Evolutionary conservation across 1,140 invertebrate genomes (phyloP).

Genomic region (Campoletis sonorensis): DNA sequence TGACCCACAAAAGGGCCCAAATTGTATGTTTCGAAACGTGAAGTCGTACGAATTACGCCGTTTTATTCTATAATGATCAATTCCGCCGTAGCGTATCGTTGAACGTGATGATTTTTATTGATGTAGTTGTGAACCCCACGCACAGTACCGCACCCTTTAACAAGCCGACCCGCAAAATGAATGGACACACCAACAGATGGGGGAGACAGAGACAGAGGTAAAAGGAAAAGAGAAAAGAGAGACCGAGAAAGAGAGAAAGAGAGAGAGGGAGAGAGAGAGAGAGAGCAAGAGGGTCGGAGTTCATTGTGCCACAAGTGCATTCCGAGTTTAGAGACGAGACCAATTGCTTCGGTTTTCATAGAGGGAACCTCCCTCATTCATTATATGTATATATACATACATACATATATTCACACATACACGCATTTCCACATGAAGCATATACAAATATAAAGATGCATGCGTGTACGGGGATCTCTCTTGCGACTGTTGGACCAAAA

Average conservation of each 20-base stretch:
- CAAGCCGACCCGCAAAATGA: slow-evolving; percentile 27
- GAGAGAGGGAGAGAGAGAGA: slow-evolving; percentile 30
- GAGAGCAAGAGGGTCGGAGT: slow-evolving; percentile 66
- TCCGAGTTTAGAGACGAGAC: slow-evolving; percentile 59
- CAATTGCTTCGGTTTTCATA: slow-evolving; percentile 60
- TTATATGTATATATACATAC: background rate
- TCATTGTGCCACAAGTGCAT: slow-evolving; percentile 71
- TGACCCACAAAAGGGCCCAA: too few relatives aligned
- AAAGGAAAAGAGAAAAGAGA: slow-evolving; percentile 40
- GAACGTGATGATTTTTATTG: background rate
- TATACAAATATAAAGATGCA: too few relatives aligned
- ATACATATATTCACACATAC: too few relatives aligned
- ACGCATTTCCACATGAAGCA: too few relatives aligned
- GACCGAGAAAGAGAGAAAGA: slow-evolving; percentile 24
- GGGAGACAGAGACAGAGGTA: slow-evolving; percentile 39
- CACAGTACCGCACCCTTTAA: slow-evolving; percentile 36
- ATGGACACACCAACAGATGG: slow-evolving; percentile 21
- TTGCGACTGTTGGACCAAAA: slow-evolving; percentile 31
- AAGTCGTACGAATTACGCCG: background rate
- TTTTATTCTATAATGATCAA: background rate
- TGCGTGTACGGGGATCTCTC: background rate
- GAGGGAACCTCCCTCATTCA: slow-evolving; percentile 20
- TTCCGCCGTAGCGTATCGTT: background rate
- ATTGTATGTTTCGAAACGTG: too few relatives aligned
- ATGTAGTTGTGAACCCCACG: slow-evolving; percentile 20